A percentile compares a stretch with the other conserved stretches of the same genome.
phyloP scores from a whole-genome alignment of 2,113 vertebrate genomes.

The Marcusenius ussheri region DNA sequence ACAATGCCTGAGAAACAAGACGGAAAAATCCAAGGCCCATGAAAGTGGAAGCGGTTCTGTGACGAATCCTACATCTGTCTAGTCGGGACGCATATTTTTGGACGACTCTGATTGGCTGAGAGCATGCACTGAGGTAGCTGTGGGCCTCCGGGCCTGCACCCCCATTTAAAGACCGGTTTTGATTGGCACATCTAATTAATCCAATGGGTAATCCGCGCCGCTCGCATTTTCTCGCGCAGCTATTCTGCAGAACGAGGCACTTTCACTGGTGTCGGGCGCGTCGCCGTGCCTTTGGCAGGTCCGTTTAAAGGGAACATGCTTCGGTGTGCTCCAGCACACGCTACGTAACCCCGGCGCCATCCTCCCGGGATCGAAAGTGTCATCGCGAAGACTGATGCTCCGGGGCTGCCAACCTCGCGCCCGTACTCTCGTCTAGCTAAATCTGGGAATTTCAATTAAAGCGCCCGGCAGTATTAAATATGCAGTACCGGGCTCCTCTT shows the following conservation, averaged over 20 bases:
- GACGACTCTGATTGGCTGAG: not conserved
- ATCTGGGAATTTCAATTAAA: conserved; percentile 10
- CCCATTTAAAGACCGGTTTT: not conserved
- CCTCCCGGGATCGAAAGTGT: not conserved
- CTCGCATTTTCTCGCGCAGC: not conserved
- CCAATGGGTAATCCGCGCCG: not conserved
- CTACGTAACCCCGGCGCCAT: not conserved
- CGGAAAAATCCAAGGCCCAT: not conserved
- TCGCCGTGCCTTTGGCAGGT: not conserved
- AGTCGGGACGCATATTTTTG: not conserved
- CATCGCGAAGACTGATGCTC: not conserved
- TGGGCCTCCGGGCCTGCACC: not conserved
- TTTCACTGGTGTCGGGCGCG: not conserved
- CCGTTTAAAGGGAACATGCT: not conserved
- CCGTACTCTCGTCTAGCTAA: not conserved
- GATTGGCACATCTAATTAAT: not conserved
- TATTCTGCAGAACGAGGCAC: not conserved
- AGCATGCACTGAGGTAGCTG: not conserved
- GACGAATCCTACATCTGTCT: not conserved
- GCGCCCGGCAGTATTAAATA: not conserved
- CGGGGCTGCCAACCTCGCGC: not conserved
- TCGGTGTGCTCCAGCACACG: not conserved
- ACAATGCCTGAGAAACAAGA: not conserved
- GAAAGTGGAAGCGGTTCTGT: not conserved
- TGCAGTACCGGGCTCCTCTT: not conserved